Evolutionary conservation across 1,140 invertebrate species (phyloP), one percentile per base, ranked within the genome.

Genomic region (Centruroides vittatus): DNA sequence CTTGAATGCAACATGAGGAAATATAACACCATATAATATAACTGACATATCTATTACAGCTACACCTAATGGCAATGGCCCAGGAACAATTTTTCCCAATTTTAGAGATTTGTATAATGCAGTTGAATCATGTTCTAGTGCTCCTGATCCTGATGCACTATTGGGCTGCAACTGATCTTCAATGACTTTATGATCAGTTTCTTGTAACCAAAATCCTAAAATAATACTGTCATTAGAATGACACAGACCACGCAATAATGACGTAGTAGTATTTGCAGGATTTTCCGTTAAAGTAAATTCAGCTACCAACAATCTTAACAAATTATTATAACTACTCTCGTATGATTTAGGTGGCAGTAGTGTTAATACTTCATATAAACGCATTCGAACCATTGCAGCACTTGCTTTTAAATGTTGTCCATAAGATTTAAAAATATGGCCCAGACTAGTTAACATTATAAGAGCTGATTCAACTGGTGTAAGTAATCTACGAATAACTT

Each of bases 231-330:
- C 89, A 69, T 93, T 87, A 4, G 86, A 84, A 76, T 98, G 90
- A 73, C 93, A 95, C 50, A 94, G 84, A 51, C 81, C 81, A 55
- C 88, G 79, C 41, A 97, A 76, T 57, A 93, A 79, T 0, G 89
- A 93, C 35, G 92, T 96, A 0, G 93, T 93, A 13, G 90, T 95
- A 70, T 95, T 95, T 23, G 91, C 89, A 36, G 86, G 84, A 75
- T 95, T 96, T 73, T 98, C 95, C 35, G 91, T 86, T 23, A 97
- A 77, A 0, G 94, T 98, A 65, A 99, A 90, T 76, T 99, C 96
- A 3, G 93, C 90, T 3, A 98, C 93, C n/a, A 99, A 76, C 78
- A 98, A 85, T 59, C 92, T 81, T 57, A 98, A 74, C 35, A 95
- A 77, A 73, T 86, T 85, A 1, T 89, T 90, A 63, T 90, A 90